phyloP scores from a whole-genome alignment of 2,888 invertebrate genomes.

The Galerucella calmariensis region DNA sequence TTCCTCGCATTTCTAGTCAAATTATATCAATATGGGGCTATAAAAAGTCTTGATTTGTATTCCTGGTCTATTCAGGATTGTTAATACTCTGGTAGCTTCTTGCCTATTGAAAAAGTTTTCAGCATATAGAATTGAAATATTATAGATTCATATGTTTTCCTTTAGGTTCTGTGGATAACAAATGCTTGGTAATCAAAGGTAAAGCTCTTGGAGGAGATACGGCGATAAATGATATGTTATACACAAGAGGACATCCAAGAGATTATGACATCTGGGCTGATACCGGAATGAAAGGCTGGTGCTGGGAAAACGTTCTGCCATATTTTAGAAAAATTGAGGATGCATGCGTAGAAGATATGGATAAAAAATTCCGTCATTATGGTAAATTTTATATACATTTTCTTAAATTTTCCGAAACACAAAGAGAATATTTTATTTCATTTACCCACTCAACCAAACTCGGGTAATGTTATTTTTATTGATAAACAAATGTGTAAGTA shows the following conservation, averaged over 20 bases:
- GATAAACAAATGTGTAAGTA: too few relatives aligned
- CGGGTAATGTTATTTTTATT: too few relatives aligned
- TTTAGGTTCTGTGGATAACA: conserved; percentile 52
- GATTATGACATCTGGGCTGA: conserved; percentile 84
- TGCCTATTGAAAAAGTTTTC: too few relatives aligned
- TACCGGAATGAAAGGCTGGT: conserved; percentile 80
- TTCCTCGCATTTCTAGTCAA: too few relatives aligned
- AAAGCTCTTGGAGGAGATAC: conserved; percentile 86
- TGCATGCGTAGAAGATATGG: conserved; percentile 68
- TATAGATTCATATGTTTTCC: conserved; percentile 9
- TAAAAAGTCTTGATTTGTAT: too few relatives aligned
- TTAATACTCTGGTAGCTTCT: too few relatives aligned
- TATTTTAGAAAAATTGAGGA: conserved; percentile 85
- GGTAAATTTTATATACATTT: conserved; percentile 26
- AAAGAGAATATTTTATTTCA: too few relatives aligned
- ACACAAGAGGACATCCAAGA: conserved; percentile 75
- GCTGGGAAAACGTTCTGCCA: conserved; percentile 76
- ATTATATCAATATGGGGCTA: too few relatives aligned
- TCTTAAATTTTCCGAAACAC: not conserved
- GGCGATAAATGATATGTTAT: conserved; percentile 84
- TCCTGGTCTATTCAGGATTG: too few relatives aligned
- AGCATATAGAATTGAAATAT: too few relatives aligned
- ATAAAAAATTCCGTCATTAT: conserved; percentile 68
- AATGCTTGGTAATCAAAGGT: conserved; percentile 65
- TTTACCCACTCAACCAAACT: too few relatives aligned